A percentile compares a stretch with the other conserved stretches of the same genome.
Evolutionary conservation across 2,888 invertebrate genomes (phyloP).

Genomic region (Conchocele bisecta): DNA sequence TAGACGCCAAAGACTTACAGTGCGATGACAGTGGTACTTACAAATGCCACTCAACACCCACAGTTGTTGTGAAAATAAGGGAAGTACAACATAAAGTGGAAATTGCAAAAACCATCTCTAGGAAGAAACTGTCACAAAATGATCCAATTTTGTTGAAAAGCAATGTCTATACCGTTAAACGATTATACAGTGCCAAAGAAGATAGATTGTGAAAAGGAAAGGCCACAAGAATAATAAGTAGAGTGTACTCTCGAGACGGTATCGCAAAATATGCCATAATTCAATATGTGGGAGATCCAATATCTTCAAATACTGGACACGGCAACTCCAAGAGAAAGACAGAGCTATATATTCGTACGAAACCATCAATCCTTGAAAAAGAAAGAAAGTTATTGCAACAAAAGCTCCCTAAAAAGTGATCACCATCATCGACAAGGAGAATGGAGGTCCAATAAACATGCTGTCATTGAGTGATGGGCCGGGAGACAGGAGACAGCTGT

Average conservation of each 20-base stretch:
- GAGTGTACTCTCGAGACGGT: conserved; percentile 19
- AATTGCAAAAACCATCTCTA: conserved; percentile 15
- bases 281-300: conserved; percentile 18
- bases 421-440: conserved; percentile 7
- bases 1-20: conserved; percentile 9
- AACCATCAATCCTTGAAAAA: conserved; percentile 22
- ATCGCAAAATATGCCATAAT: conserved; percentile 15
- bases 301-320: background rate
- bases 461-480: conserved; percentile 9
- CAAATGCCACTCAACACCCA: conserved; percentile 4
- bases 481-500: conserved; percentile 16
- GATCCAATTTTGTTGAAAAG: conserved; percentile 15
- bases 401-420: conserved; percentile 17
- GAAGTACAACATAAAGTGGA: conserved; percentile 6
- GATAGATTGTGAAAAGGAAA: conserved; percentile 16
- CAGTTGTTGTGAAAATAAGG: conserved; percentile 10
- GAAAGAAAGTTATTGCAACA: conserved; percentile 13
- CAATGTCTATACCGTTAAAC: conserved; percentile 19
- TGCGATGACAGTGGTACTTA: conserved; percentile 18
- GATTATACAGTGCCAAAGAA: conserved; percentile 19
- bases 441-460: conserved; percentile 5
- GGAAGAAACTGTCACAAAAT: conserved; percentile 12
- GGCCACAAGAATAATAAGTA: conserved; percentile 20
- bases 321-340: conserved; percentile 1
- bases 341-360: conserved; percentile 15